Evolutionary conservation across 2,113 vertebrate species (phyloP), one percentile per base, ranked within the genome.

Genomic region (Cariama cristata): DNA sequence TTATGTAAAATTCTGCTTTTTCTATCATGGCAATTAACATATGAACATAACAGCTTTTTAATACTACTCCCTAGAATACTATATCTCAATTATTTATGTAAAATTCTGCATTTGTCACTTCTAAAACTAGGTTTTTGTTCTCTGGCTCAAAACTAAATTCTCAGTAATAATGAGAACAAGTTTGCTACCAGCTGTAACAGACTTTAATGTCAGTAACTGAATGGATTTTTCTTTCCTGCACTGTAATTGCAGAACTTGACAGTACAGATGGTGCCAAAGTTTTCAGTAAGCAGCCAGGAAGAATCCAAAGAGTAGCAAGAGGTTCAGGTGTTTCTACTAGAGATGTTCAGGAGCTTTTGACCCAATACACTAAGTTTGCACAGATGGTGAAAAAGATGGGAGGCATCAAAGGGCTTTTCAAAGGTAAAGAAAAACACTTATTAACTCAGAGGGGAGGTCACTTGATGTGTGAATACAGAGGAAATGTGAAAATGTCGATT

Each of bases 361-460:
- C 99, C 5, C 99, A 99, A 95, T 99, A 99, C 97, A 99, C 99
- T 74, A 99, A 99, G 97, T 99, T 99, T 94, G 99, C 99, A 88
- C 99, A 99, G 98, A 99, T 99, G 99, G 99, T 99, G 42, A 99
- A 99, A 98, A 99, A 99, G 98, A 99, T 99, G 99, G 99, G 99
- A 44, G 99, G 99, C 80, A 99, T 99, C 97, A 99, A 99, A 97
- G 99, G 99, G 18, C 99, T 99, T 59, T 99, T 99, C 91, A 99
- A 99, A 99, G 99, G 99, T 99, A 97, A 96, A 45, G 19, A 55
- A 62, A 53, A 52, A 55, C 63, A 20, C 7, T 66, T 23, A 47
- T 66, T 67, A 74, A 47, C 8, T 79, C 6, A 6, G 3, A 28
- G 14, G 11, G 27, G 27, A 63, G 38, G 40, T 84, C 23, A 56